Conservation (phyloP, 2,797 vertebrate species). For the Taenioides sp. region DNA sequence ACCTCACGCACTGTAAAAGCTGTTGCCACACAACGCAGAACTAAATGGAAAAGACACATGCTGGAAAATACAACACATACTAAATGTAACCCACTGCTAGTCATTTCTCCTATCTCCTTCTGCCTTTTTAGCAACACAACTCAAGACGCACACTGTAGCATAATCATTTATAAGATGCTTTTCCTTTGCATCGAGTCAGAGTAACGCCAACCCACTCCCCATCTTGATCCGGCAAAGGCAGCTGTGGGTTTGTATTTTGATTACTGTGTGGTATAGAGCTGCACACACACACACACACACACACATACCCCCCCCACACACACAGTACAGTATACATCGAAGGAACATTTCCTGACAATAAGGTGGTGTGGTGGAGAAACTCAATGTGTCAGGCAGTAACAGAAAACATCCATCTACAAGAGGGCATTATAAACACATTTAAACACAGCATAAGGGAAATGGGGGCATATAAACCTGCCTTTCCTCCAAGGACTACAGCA, state of each 20-base stretch:
- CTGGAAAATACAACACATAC: slow-evolving; percentile 51
- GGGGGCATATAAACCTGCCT: slow-evolving; percentile 3
- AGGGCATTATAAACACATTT: slow-evolving; percentile 49
- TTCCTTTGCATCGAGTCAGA: slow-evolving; percentile 60
- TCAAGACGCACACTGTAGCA: slow-evolving; percentile 67
- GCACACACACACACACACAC: slow-evolving; percentile 48
- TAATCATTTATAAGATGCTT: slow-evolving; percentile 58
- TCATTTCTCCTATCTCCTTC: slow-evolving; percentile 58
- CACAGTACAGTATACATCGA: slow-evolving; percentile 63
- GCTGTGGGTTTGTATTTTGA: slow-evolving; percentile 70
- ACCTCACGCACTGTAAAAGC: slow-evolving; percentile 62
- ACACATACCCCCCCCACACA: no score
- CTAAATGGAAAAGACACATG: slow-evolving; percentile 68
- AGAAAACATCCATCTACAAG: slow-evolving; percentile 50
- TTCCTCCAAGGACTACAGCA: slow-evolving; percentile 7
- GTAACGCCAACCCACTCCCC: slow-evolving; percentile 51
- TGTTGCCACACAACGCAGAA: slow-evolving; percentile 58
- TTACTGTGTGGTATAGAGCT: slow-evolving; percentile 58
- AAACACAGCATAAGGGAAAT: slow-evolving; percentile 18
- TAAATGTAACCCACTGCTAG: slow-evolving; percentile 60
- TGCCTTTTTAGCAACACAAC: slow-evolving; percentile 73
- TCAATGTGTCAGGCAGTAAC: slow-evolving; percentile 61
- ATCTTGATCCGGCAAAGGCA: slow-evolving; percentile 67
- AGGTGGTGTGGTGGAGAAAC: slow-evolving; percentile 61
- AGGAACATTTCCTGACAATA: slow-evolving; percentile 67